Percentiles rank a stretch among this genome's conserved stretches.
These are phyloP conservation scores for Sinocyclocheilus anophthalmus DNA, from an alignment of 2,113 vertebrate species.

Conservation along the genomic window DNA sequence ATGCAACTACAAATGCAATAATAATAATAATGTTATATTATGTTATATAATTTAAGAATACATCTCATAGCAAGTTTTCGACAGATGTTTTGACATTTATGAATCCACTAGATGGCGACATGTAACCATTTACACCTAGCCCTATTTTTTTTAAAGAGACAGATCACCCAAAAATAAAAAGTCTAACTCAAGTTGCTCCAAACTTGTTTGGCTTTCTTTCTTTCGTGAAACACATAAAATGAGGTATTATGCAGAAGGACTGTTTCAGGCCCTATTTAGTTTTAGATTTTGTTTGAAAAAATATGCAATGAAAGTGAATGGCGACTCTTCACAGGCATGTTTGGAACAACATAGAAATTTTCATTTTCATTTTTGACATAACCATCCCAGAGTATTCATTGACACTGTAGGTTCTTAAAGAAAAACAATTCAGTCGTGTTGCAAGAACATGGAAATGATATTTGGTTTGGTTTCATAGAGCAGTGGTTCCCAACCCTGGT, in stretches of 20 bases:
- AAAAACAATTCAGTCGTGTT: background rate
- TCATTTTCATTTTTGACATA: background rate
- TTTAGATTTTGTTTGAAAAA: background rate
- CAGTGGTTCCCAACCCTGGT: too few relatives aligned
- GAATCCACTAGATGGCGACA: constrained; percentile 41
- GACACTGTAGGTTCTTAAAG: background rate
- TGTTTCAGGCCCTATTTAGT: background rate
- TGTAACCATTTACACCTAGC: background rate
- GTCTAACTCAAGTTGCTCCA: background rate
- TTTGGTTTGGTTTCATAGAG: background rate
- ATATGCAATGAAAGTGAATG: background rate
- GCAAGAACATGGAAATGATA: background rate
- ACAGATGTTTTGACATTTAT: background rate
- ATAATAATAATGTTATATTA: too few relatives aligned
- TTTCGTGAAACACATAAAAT: background rate
- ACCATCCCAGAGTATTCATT: background rate
- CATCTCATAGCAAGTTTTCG: background rate
- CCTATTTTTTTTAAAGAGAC: background rate
- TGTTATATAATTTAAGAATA: background rate
- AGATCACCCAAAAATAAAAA: background rate
- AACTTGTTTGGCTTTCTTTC: background rate
- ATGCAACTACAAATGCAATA: background rate
- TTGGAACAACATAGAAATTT: background rate
- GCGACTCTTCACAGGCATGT: background rate
- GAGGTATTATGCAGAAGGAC: background rate